Evolutionary conservation across 2,113 vertebrate genomes (phyloP).

Genomic region (Tilapia sparmanii): DNA sequence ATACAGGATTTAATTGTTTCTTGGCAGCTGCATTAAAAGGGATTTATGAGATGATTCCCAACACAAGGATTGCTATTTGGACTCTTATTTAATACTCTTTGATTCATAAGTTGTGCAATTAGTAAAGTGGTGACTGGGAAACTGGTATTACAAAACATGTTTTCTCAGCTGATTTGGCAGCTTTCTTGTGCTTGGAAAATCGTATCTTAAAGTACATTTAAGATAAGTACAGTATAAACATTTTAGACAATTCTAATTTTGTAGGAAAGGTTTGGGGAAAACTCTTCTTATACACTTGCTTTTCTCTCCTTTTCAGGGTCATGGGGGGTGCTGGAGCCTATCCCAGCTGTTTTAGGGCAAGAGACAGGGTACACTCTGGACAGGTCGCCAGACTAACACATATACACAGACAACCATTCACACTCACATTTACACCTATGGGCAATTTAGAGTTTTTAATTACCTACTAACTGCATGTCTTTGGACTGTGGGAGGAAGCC

Average conservation of each 20-base stretch:
- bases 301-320: background rate
- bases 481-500: background rate
- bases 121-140: background rate
- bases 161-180: background rate
- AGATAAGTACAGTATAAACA: background rate
- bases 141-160: background rate
- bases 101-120: background rate
- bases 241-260: background rate
- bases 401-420: background rate
- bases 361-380: background rate
- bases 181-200: background rate
- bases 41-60: background rate
- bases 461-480: background rate
- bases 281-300: background rate
- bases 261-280: background rate
- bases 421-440: background rate
- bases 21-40: background rate
- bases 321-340: background rate
- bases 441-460: background rate
- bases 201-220: background rate
- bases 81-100: background rate
- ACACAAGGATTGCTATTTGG: background rate
- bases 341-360: background rate
- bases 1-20: constrained; percentile 16
- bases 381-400: background rate